Percentiles rank a stretch among this genome's conserved stretches.
phyloP scores from a whole-genome alignment of 2,113 vertebrate species.

The Saccopteryx bilineata region DNA sequence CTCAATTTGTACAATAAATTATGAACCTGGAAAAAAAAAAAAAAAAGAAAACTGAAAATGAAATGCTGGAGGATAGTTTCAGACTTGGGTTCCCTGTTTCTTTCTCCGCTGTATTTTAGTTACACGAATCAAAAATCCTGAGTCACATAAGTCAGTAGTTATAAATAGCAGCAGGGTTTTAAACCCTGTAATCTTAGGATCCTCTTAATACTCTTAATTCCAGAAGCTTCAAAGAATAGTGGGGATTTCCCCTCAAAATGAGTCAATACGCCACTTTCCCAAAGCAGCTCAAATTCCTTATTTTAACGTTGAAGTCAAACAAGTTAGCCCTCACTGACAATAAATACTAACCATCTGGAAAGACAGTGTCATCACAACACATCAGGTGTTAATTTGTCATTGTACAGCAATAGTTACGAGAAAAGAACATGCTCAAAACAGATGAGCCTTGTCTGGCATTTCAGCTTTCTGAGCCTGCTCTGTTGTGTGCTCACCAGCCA shows the following conservation, averaged over 20 bases:
- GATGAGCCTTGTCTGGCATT: background rate
- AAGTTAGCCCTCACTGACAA: background rate
- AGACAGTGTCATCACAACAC: too few species aligned
- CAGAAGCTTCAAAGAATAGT: background rate
- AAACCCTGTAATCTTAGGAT: background rate
- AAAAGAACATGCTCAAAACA: background rate
- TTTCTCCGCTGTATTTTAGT: background rate
- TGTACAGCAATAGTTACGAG: too few species aligned
- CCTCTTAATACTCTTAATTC: background rate
- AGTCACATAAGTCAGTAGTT: background rate
- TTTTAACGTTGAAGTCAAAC: background rate
- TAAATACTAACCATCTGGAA: background rate
- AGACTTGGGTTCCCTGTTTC: background rate
- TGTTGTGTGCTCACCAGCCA: background rate
- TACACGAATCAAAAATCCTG: background rate
- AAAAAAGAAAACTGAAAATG: background rate
- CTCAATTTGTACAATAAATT: too few species aligned
- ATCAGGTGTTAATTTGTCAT: background rate
- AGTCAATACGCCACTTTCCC: constrained; percentile 3
- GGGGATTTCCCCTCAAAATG: background rate
- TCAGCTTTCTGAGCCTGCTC: background rate
- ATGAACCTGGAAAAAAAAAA: too few species aligned
- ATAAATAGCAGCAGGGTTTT: background rate
- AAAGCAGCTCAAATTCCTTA: background rate
- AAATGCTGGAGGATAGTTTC: background rate